Base-by-base conservation (phyloP, 2,888 invertebrate genomes). In the Chromoteleia sp. region DNA sequence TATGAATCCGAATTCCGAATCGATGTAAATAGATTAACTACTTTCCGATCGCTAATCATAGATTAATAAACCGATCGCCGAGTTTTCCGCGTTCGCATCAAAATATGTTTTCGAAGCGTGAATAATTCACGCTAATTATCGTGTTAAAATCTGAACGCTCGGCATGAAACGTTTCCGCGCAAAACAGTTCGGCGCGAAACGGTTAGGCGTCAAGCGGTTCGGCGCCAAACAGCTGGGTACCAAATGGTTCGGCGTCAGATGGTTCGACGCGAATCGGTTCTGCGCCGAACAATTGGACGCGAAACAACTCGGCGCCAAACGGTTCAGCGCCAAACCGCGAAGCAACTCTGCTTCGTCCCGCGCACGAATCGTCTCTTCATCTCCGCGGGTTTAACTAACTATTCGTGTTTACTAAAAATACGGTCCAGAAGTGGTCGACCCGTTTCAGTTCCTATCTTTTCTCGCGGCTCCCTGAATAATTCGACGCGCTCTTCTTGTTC, bases 391-490 rank as follows among this genome's bases (percentile, higher is more conserved):
- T n/a, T n/a, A n/a, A 52, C 30, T 52, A 52, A 52, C 52, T 56
- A 36, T 36, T 56, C n/a, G 36, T 39, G 19, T 33, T 52, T 33
- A 56, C 17, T 17, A 17, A 61, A 45, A 45, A 61, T 8, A 39
- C 15, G 8, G 10, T 1, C 12, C 39, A n/a, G 1, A 30, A 59
- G 21, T 21, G 17, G 41, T 10, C 12, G 58, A 41, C 41, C 41
- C 15, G 25, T 29, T 59, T 33, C 30, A 39, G 41, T 7, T 29
- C 2, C 29, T 15, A 45, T 25, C 33, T 59, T 61, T 56, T 61
- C 30, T 30, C 30, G 30, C 17, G n/a, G 30, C 61, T 45, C 25
- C 0, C 30, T 61, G 61, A 61, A 61, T 61, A 45, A 61, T 61
- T 45, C 58, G 25, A 29, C 41, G 41, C 15, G 33, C 36, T 33